Percentiles rank a stretch among this genome's conserved stretches.
Evolutionary conservation across 2,888 invertebrate species (phyloP).

Genomic region (Stenchaetothrips biformis): DNA sequence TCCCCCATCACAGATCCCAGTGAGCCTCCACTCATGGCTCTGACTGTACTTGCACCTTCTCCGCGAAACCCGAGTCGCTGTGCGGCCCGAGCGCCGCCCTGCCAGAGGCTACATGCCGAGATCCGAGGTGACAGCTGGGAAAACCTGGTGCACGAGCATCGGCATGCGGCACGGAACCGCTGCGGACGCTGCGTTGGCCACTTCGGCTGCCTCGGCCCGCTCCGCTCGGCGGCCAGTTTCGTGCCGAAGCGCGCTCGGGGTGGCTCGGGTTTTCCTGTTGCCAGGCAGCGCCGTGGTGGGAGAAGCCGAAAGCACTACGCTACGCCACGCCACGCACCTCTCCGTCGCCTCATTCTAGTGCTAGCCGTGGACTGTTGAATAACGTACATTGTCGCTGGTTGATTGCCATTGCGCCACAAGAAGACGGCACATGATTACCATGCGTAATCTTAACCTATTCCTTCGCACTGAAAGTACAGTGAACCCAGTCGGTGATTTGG

Average conservation of each 20-base stretch:
- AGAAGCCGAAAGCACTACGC: neutral
- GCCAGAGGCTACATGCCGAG: neutral
- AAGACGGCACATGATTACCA: conserved; percentile 24
- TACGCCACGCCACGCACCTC: neutral
- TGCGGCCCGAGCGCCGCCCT: neutral
- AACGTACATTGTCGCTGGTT: conserved; percentile 23
- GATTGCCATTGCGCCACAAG: conserved; percentile 17
- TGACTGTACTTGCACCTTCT: no score
- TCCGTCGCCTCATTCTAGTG: conserved; percentile 16
- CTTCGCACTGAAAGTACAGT: conserved; percentile 23
- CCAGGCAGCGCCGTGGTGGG: neutral
- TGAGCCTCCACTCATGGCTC: no score
- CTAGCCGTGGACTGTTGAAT: conserved; percentile 24
- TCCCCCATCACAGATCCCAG: no score
- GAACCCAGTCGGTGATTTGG: conserved; percentile 22
- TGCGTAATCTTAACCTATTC: conserved; percentile 23
- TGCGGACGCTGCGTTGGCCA: neutral
- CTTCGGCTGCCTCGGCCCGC: neutral
- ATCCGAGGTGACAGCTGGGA: neutral
- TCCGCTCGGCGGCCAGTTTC: neutral
- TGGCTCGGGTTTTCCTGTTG: neutral
- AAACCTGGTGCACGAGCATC: neutral
- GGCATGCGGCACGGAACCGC: neutral
- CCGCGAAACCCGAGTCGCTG: no score
- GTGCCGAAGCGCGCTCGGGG: neutral